phyloP scores from a whole-genome alignment of 2,797 vertebrate genomes.

The Lutjanus campechanus region DNA sequence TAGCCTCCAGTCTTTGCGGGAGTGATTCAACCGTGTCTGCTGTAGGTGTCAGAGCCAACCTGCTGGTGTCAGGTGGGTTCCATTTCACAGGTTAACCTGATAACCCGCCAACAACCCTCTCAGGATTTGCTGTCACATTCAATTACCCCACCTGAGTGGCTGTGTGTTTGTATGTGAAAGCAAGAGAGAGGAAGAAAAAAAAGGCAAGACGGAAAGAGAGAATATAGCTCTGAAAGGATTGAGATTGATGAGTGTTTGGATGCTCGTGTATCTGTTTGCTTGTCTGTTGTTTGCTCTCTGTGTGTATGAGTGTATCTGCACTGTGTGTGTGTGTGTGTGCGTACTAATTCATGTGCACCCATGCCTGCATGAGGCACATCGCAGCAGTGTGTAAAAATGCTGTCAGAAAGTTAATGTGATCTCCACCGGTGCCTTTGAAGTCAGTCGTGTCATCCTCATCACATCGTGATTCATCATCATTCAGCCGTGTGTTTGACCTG shows the following conservation, averaged over 20 bases:
- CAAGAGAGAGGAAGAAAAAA: slow-evolving; percentile 7
- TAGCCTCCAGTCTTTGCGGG: slow-evolving; percentile 50
- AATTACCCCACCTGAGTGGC: slow-evolving; percentile 68
- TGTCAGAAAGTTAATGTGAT: slow-evolving; percentile 62
- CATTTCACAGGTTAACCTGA: slow-evolving; percentile 80
- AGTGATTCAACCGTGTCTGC: slow-evolving; percentile 64
- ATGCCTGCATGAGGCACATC: slow-evolving; percentile 24
- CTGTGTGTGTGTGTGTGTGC: slow-evolving; percentile 11
- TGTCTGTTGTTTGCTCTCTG: slow-evolving; percentile 9
- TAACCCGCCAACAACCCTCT: slow-evolving; percentile 76
- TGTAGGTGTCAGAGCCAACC: slow-evolving; percentile 68
- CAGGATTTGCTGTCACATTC: slow-evolving; percentile 76
- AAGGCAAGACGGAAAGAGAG: slow-evolving; percentile 7
- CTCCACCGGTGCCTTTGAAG: slow-evolving; percentile 56
- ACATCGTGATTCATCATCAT: slow-evolving; percentile 60
- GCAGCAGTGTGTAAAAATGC: slow-evolving; percentile 36
- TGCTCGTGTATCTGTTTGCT: slow-evolving; percentile 6
- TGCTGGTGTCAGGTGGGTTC: slow-evolving; percentile 73
- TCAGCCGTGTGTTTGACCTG: slow-evolving; percentile 51
- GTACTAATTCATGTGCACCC: slow-evolving; percentile 27
- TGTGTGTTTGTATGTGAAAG: slow-evolving; percentile 58
- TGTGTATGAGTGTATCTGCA: background rate
- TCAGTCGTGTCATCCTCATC: slow-evolving; percentile 35
- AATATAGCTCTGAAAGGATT: slow-evolving; percentile 11
- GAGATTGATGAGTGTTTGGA: slow-evolving; percentile 42